Conservation (phyloP, 2,797 vertebrate species). For the Picus viridis region DNA sequence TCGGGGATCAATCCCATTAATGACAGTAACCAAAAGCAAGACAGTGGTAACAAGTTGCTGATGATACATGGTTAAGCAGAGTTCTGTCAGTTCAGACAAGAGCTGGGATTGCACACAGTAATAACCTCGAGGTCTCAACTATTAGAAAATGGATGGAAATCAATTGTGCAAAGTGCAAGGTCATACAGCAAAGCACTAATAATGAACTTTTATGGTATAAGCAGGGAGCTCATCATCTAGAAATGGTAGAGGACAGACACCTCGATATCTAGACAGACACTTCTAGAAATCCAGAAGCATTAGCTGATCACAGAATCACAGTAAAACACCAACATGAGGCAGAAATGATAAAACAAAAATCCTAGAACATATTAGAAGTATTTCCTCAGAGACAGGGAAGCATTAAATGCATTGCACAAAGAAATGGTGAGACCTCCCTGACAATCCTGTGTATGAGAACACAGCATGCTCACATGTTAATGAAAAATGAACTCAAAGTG, state of each 20-base stretch:
- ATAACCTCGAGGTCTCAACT: slow-evolving; percentile 49
- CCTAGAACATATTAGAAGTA: neutral
- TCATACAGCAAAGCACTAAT: neutral
- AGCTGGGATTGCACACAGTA: neutral
- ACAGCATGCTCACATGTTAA: neutral
- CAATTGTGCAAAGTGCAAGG: slow-evolving; percentile 35
- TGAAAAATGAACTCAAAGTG: neutral
- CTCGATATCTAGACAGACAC: neutral
- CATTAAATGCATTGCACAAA: neutral
- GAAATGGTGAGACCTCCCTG: neutral
- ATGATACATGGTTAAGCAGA: slow-evolving; percentile 21
- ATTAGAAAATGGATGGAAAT: slow-evolving; percentile 48
- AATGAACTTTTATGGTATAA: slow-evolving; percentile 15
- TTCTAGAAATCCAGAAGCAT: neutral
- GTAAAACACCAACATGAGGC: neutral
- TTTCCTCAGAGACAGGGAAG: neutral
- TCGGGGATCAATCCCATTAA: slow-evolving; percentile 4
- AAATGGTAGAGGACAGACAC: neutral
- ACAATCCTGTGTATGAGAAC: neutral
- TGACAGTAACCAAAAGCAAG: slow-evolving; percentile 1
- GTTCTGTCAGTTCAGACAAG: slow-evolving; percentile 30
- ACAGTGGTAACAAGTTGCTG: neutral
- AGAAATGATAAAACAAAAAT: neutral
- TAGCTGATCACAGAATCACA: neutral
- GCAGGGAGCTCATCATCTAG: neutral